These are phyloP conservation scores for Ischnura elegans DNA, from an alignment of 2,888 invertebrate genomes.

Conservation along the genomic window DNA sequence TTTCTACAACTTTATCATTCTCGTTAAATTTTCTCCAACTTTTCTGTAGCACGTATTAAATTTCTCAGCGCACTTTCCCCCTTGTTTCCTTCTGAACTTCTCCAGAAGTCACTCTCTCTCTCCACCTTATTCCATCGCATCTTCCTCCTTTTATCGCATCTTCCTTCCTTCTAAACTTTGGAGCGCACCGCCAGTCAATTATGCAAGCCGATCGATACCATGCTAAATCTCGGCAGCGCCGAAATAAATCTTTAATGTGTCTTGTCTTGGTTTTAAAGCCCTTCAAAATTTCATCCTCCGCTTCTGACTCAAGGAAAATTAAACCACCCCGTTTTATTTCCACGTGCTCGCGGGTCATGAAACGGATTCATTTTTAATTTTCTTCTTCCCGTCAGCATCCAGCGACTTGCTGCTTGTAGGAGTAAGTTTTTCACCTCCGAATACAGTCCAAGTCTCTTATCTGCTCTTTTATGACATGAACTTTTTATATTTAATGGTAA, in stretches of 20 bases:
- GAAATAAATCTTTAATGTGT: not conserved
- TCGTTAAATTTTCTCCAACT: no score
- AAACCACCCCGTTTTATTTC: not conserved
- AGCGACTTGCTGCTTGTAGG: not conserved
- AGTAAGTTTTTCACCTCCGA: not conserved
- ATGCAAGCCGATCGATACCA: slow-evolving; percentile 34
- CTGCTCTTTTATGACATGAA: no score
- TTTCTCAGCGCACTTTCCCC: not conserved
- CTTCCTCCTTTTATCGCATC: not conserved
- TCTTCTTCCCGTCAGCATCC: slow-evolving; percentile 36
- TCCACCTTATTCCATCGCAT: not conserved
- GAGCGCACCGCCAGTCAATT: not conserved
- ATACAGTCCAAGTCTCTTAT: no score
- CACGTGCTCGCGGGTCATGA: not conserved
- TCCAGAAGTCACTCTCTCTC: not conserved
- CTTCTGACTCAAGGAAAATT: slow-evolving; percentile 1
- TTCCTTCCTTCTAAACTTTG: no score
- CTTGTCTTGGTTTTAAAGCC: slow-evolving; percentile 12
- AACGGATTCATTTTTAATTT: not conserved
- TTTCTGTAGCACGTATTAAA: no score
- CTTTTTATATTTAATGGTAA: no score
- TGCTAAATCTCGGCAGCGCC: slow-evolving; percentile 14
- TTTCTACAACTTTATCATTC: no score
- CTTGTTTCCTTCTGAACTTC: not conserved
- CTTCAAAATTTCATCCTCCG: not conserved